These are phyloP conservation scores for Parazoanthus atlanticus DNA, from an alignment of 92 coral and sea anemone species.

Conservation along the genomic window DNA sequence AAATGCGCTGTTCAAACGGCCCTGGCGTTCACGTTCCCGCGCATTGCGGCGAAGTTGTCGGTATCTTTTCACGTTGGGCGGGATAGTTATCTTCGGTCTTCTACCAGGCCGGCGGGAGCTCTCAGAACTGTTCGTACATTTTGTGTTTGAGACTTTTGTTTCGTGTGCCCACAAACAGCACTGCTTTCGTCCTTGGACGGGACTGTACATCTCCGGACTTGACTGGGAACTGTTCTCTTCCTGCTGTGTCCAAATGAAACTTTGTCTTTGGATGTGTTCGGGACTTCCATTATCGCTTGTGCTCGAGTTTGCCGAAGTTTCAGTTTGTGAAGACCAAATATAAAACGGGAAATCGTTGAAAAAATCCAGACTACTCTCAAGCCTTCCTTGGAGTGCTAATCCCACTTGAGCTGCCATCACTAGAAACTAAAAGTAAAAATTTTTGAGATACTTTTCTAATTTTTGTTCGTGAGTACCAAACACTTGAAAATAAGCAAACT, in stretches of 20 bases:
- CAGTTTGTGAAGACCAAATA: conserved; percentile 34
- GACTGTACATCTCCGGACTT: conserved; percentile 1
- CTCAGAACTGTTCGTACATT: conserved; percentile 37
- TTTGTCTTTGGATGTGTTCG: not conserved
- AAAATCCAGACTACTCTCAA: conserved; percentile 23
- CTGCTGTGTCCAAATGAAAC: not conserved
- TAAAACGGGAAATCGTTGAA: conserved; percentile 38
- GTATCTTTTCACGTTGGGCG: conserved; percentile 85
- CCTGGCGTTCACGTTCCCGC: conserved; percentile 96
- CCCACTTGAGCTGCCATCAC: conserved; percentile 39
- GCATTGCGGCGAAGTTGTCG: conserved; percentile 98
- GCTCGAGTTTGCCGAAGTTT: not conserved
- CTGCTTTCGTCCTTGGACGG: not conserved
- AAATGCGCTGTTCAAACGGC: conserved; percentile 93
- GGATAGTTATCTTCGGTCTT: conserved; percentile 74
- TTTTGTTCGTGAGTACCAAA: not conserved
- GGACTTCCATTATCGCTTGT: conserved; percentile 22
- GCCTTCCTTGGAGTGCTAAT: conserved; percentile 34
- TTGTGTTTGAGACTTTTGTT: conserved; percentile 7
- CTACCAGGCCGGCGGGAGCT: conserved; percentile 58
- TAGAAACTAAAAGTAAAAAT: not conserved
- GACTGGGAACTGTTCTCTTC: not conserved
- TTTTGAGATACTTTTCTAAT: not conserved
- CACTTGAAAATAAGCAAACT: not conserved
- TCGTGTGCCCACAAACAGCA: conserved; percentile 15